Conservation (phyloP, 2,888 invertebrate genomes). For the Plagiodera versicolora region DNA sequence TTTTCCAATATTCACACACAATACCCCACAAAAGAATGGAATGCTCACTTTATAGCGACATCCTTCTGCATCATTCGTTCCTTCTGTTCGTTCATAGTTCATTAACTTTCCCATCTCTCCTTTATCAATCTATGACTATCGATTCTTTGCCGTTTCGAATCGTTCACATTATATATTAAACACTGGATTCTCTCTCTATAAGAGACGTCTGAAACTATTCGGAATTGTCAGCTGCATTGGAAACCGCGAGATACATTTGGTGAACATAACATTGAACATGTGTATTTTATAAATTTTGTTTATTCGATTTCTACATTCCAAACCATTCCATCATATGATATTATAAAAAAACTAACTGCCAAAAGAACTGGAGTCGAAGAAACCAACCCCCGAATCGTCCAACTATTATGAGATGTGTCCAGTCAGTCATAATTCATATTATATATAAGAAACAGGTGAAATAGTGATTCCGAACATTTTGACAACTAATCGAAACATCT, state of each 20-base stretch:
- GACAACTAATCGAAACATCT: too few species aligned
- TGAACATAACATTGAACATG: too few species aligned
- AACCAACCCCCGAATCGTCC: too few species aligned
- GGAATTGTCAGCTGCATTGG: not conserved
- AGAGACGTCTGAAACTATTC: not conserved
- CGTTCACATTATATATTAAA: constrained; percentile 44
- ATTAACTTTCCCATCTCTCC: constrained; percentile 52
- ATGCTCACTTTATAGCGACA: constrained; percentile 34
- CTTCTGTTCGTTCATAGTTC: constrained; percentile 53
- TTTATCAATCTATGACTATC: constrained; percentile 53
- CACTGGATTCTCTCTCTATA: constrained; percentile 37
- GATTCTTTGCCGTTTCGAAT: constrained; percentile 48
- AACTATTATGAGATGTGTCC: too few species aligned
- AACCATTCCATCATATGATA: too few species aligned
- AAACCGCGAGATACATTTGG: not conserved
- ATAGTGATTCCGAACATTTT: too few species aligned
- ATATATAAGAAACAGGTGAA: too few species aligned
- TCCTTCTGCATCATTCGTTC: constrained; percentile 50
- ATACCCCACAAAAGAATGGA: constrained; percentile 18
- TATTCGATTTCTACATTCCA: too few species aligned
- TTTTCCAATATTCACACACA: constrained; percentile 18
- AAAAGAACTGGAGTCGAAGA: too few species aligned
- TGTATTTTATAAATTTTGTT: too few species aligned
- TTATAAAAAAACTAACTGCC: too few species aligned
- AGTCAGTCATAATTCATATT: too few species aligned